These are phyloP conservation scores for Listronotus bonariensis DNA, from an alignment of 1,140 invertebrate species.

Conservation along the genomic window DNA sequence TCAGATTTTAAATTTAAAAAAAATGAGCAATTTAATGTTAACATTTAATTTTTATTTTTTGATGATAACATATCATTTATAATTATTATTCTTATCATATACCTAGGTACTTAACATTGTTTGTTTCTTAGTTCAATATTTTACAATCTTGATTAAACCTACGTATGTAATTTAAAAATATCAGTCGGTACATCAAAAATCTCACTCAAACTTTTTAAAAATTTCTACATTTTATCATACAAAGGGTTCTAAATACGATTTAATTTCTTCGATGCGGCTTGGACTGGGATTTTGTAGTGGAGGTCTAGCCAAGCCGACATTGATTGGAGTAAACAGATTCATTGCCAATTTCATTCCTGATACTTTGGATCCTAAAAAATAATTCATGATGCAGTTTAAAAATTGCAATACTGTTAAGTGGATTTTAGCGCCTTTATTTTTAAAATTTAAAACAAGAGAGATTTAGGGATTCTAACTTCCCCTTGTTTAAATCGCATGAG, in stretches of 20 bases:
- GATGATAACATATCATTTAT: no score
- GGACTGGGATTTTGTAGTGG: conserved; percentile 57
- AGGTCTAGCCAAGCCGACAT: conserved; percentile 62
- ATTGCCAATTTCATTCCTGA: conserved; percentile 70
- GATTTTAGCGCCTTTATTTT: no score
- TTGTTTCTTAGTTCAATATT: background rate
- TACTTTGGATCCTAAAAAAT: conserved; percentile 64
- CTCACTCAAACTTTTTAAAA: background rate
- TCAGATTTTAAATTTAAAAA: no score
- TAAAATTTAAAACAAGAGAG: no score
- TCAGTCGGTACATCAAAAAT: background rate
- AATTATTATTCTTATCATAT: no score
- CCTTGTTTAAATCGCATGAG: no score
- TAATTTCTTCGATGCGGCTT: conserved; percentile 21
- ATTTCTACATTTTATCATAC: background rate
- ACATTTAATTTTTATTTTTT: no score
- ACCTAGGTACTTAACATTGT: background rate
- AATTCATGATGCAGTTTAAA: background rate
- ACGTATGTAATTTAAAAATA: background rate
- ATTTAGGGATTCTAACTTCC: no score
- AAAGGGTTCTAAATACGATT: conserved; percentile 19
- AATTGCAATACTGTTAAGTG: no score
- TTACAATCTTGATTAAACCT: background rate
- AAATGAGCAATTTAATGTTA: no score
- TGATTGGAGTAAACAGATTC: conserved; percentile 63